phyloP scores from a whole-genome alignment of 2,113 vertebrate genomes.

The Strix aluco region DNA sequence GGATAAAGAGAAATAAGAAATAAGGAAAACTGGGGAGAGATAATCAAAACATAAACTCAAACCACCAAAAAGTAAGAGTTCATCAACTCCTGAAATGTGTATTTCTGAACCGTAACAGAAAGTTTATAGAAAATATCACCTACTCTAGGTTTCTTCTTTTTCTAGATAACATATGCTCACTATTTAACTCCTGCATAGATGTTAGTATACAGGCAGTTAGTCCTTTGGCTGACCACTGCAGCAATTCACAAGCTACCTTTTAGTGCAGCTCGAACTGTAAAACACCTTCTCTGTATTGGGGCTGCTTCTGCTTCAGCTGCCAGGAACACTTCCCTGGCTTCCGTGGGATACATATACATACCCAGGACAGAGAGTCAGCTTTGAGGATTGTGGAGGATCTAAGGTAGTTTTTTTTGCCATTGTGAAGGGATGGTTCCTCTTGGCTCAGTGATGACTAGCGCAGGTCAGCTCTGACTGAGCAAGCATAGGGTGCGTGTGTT shows the following conservation, averaged over 20 bases:
- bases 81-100: background rate
- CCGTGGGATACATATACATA: accelerated
- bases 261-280: background rate
- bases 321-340: background rate
- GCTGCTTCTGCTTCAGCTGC: background rate
- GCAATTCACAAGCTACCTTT: background rate
- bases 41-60: background rate
- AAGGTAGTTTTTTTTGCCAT: background rate
- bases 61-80: background rate
- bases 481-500: background rate
- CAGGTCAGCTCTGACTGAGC: background rate
- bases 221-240: background rate
- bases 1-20: background rate
- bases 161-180: background rate
- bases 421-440: background rate
- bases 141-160: background rate
- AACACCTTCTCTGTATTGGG: background rate
- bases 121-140: background rate
- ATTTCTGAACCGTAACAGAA: background rate
- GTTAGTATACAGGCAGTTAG: background rate
- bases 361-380: background rate
- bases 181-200: background rate
- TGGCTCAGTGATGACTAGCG: background rate
- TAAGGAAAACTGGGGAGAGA: background rate
- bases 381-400: background rate